These are phyloP conservation scores for Pharmacophagus antenor DNA, from an alignment of 2,888 invertebrate species.

Conservation along the genomic window DNA sequence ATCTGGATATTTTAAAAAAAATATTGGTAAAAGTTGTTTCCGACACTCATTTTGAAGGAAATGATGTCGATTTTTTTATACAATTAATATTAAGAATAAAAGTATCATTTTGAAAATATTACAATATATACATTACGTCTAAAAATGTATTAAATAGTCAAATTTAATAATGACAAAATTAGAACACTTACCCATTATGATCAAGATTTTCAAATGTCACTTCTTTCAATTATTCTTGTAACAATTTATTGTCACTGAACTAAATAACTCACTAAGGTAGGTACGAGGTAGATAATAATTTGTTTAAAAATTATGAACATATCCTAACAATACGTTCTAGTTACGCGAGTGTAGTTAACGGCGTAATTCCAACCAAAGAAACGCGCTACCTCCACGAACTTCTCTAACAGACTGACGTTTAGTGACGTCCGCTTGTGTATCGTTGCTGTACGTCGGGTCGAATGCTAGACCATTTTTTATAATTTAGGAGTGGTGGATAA, in stretches of 20 bases:
- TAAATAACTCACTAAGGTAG: conserved; percentile 34
- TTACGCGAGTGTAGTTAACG: conserved; percentile 66
- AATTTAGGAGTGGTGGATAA: conserved; percentile 28
- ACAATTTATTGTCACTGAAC: conserved; percentile 43
- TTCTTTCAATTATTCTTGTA: conserved; percentile 27
- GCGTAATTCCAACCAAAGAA: conserved; percentile 40
- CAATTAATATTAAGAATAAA: neutral
- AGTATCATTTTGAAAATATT: neutral
- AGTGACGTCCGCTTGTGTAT: conserved; percentile 37
- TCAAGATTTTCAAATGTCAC: conserved; percentile 41
- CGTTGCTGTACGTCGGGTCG: conserved; percentile 43
- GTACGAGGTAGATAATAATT: conserved; percentile 44
- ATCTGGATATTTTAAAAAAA: too few species aligned
- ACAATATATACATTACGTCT: neutral
- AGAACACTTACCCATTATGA: conserved; percentile 56
- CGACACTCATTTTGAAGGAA: too few species aligned
- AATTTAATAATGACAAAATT: conserved; percentile 11
- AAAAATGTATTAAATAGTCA: neutral
- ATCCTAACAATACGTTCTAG: conserved; percentile 42
- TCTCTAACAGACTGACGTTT: conserved; percentile 61
- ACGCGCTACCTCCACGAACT: conserved; percentile 50
- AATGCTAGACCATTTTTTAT: conserved; percentile 33
- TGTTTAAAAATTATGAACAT: conserved; percentile 35
- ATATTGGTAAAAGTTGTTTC: too few species aligned
- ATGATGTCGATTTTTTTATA: too few species aligned